A percentile compares a stretch with the other conserved stretches of the same genome.
These are phyloP conservation scores for Agrochola lychnidis DNA, from an alignment of 2,888 invertebrate species.

Conservation along the genomic window DNA sequence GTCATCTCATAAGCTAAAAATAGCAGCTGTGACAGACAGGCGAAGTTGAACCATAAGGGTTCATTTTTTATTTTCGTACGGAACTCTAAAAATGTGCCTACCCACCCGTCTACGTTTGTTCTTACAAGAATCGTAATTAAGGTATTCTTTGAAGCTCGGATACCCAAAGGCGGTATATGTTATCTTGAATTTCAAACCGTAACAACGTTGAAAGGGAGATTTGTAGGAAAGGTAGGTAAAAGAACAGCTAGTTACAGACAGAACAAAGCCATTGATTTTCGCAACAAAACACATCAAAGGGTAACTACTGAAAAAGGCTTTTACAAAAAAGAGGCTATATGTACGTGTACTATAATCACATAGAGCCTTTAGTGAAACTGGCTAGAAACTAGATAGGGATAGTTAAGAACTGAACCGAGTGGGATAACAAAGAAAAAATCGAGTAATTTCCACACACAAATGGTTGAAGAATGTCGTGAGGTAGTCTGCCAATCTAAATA, in stretches of 20 bases:
- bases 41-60: background rate
- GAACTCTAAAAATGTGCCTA: background rate
- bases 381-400: slow-evolving; percentile 19
- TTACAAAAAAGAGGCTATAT: slow-evolving; percentile 1
- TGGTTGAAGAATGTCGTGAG: background rate
- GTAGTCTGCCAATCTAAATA: background rate
- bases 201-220: slow-evolving; percentile 55
- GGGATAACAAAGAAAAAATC: slow-evolving; percentile 4
- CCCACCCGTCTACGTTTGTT: slow-evolving; percentile 35
- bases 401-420: background rate
- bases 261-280: slow-evolving; percentile 60
- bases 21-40: background rate
- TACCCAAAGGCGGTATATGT: slow-evolving; percentile 62
- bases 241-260: slow-evolving; percentile 35
- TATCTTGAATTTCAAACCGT: slow-evolving; percentile 59
- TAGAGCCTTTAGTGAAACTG: slow-evolving; percentile 21
- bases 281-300: slow-evolving; percentile 58
- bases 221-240: slow-evolving; percentile 52
- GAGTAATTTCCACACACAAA: background rate
- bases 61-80: background rate
- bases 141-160: slow-evolving; percentile 65
- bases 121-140: slow-evolving; percentile 62
- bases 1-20: background rate
- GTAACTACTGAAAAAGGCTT: slow-evolving; percentile 42
- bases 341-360: slow-evolving; percentile 34